Percentiles rank a stretch among this genome's conserved stretches.
Conservation (phyloP, 2,113 vertebrate genomes). For the Rattus rattus region DNA sequence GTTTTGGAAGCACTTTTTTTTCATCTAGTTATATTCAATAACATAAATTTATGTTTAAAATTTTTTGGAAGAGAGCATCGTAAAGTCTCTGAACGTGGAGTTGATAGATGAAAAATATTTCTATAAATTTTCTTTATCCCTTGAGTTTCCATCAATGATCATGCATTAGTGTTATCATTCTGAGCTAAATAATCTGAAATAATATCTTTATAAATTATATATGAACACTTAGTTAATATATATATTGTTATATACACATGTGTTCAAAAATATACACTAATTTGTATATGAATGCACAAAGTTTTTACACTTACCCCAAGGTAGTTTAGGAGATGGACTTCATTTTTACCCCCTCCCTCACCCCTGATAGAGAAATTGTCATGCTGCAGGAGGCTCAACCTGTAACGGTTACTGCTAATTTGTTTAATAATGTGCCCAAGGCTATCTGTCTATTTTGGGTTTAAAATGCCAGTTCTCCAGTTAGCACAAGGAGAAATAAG, state of each 20-base stretch:
- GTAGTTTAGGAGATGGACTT: neutral
- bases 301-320: neutral
- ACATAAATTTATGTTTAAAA: neutral
- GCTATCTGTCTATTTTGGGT: neutral
- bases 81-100: neutral
- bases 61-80: neutral
- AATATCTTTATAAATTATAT: neutral
- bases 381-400: neutral
- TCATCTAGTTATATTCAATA: neutral
- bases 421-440: neutral
- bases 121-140: neutral
- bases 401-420: neutral
- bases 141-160: neutral
- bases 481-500: neutral
- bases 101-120: neutral
- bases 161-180: neutral
- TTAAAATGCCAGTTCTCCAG: neutral
- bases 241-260: neutral
- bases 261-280: neutral
- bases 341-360: neutral
- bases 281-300: too few species aligned
- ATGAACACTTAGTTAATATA: neutral
- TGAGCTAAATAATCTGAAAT: conserved; percentile 22
- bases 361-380: neutral
- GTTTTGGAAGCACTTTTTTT: neutral